Conservation (phyloP, 2,113 vertebrate genomes). For the Setophaga coronata region DNA sequence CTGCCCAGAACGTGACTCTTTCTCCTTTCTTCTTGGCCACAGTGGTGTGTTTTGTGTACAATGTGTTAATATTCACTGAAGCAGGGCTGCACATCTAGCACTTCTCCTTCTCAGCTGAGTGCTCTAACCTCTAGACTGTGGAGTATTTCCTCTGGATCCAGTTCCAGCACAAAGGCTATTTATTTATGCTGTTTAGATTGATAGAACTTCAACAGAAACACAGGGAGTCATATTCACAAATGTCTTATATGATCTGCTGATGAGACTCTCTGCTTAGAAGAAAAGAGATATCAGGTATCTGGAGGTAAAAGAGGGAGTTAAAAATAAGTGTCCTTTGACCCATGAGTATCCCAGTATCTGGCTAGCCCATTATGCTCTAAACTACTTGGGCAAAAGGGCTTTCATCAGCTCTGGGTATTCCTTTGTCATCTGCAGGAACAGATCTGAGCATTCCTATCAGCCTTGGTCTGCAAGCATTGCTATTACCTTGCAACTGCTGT, state of each 20-base stretch:
- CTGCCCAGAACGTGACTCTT: not conserved
- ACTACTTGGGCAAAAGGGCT: not conserved
- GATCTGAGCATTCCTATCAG: not conserved
- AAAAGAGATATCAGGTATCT: not conserved
- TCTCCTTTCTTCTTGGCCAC: not conserved
- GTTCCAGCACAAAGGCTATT: not conserved
- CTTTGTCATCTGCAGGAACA: not conserved
- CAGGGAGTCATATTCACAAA: not conserved
- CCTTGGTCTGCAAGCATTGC: not conserved
- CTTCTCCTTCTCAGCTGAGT: not conserved
- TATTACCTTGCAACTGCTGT: not conserved
- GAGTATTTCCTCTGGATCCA: not conserved
- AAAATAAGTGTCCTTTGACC: not conserved
- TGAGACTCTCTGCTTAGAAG: not conserved
- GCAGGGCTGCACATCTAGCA: not conserved
- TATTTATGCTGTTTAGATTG: not conserved
- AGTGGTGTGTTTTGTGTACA: not conserved
- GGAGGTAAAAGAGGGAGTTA: not conserved
- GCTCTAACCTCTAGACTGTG: not conserved
- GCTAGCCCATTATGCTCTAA: not conserved
- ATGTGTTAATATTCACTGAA: not conserved
- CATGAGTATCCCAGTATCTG: not conserved
- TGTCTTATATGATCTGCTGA: not conserved
- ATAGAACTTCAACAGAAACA: not conserved
- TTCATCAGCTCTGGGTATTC: not conserved